phyloP scores from a whole-genome alignment of 2,888 invertebrate genomes.

The Drosophila lacicola region DNA sequence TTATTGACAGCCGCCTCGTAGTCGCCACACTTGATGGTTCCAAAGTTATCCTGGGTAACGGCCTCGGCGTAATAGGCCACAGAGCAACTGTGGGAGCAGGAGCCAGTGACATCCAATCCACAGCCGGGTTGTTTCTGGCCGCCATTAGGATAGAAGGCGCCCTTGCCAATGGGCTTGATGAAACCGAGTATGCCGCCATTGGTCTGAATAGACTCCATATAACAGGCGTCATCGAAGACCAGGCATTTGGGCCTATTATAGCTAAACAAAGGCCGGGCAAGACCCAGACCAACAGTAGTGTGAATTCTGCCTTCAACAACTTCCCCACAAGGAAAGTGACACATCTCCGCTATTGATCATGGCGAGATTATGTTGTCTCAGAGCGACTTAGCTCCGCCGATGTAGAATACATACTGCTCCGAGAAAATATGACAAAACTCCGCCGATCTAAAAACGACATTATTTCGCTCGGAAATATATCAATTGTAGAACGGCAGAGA shows the following conservation, averaged over 20 bases:
- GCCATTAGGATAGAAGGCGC: constrained; percentile 86
- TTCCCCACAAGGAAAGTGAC: background rate
- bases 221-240: constrained; percentile 67
- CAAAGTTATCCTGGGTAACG: constrained; percentile 66
- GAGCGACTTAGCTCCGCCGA: too few species aligned
- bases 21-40: constrained; percentile 54
- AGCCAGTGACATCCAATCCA: constrained; percentile 80
- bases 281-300: constrained; percentile 86
- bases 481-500: too few species aligned
- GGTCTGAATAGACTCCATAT: constrained; percentile 82
- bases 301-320: constrained; percentile 86
- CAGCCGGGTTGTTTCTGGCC: constrained; percentile 86
- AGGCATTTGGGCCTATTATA: constrained; percentile 64
- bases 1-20: constrained; percentile 76
- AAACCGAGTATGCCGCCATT: constrained; percentile 76
- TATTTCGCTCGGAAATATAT: too few species aligned
- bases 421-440: too few species aligned
- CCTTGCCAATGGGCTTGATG: constrained; percentile 81
- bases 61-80: constrained; percentile 85
- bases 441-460: too few species aligned
- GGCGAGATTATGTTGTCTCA: too few species aligned
- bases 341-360: too few species aligned
- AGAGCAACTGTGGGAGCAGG: constrained; percentile 85
- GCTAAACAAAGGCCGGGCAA: constrained; percentile 75
- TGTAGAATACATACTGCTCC: too few species aligned